phyloP scores from a whole-genome alignment of 2,797 vertebrate genomes.

The Discoglossus pictus region DNA sequence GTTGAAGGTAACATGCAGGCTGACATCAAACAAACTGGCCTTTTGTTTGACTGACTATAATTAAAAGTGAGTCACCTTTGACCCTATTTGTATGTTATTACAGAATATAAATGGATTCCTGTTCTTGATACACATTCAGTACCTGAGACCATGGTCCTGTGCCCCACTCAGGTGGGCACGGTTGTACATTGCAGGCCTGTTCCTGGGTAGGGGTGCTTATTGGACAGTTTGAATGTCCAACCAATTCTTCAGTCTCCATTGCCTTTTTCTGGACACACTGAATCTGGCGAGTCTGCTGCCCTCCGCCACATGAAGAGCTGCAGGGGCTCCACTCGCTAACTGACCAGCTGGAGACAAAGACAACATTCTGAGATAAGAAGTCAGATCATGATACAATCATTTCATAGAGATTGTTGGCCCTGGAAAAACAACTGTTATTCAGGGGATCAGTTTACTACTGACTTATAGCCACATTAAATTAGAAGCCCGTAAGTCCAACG shows the following conservation, averaged over 20 bases:
- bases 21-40: no score
- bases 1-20: no score
- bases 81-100: no score
- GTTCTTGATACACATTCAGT: no score
- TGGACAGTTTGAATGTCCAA: conserved; percentile 83
- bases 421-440: no score
- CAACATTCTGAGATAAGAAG: neutral
- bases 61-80: no score
- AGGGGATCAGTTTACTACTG: no score
- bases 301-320: conserved; percentile 85
- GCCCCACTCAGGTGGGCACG: conserved; percentile 89
- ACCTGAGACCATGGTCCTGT: conserved; percentile 89
- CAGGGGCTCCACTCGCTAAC: conserved; percentile 83
- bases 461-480: no score
- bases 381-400: no score
- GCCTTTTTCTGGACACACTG: conserved; percentile 85
- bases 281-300: conserved; percentile 82
- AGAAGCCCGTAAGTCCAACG: no score
- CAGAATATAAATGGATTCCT: neutral
- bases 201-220: conserved; percentile 79
- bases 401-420: no score
- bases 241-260: conserved; percentile 83
- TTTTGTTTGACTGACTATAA: no score
- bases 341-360: conserved; percentile 77
- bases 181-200: conserved; percentile 81